Base-by-base conservation (phyloP, 2,113 vertebrate genomes). In the Pyrgilauda ruficollis region DNA sequence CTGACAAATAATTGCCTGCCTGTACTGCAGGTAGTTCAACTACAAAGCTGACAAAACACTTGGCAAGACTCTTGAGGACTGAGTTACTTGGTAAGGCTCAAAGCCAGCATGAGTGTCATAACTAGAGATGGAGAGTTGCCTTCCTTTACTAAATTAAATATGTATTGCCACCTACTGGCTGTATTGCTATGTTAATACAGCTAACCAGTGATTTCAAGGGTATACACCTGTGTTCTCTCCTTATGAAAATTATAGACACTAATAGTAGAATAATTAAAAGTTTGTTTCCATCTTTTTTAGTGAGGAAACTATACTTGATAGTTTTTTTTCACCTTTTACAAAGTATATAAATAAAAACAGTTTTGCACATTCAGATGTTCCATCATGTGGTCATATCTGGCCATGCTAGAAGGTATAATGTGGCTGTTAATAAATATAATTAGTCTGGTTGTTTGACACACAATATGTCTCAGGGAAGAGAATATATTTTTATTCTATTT, bases 141-240 rank as follows among this genome's bases (percentile, higher is more conserved):
- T 55, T 46, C 33, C 39, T 78, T 68, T 89, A 35, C 64, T 68
- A 93, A 84, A 64, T 86, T 94, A 81, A 95, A 82, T 43, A 79
- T 62, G 35, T 88, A 83, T 94, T 96, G 96, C 96, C 97, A 96
- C 66, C 97, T 97, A 62, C 61, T 93, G 96, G 91, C 41, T 61
- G 2, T 37, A 24, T 22, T 61, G 35, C 55, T 24, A 19, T 46
- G 62, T 58, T 58, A 77, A 24, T 37, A 11, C n/a, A 74, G n/a
- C 14, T 56, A 61, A 74, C 2, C 0, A 1, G 3, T 59, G 35
- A 55, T 84, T 78, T 84, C 55, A 63, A 41, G 52, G 2, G 2
- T n/a, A 41, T 46, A 41, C 4, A 68, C 17, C 13, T 77, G 6
- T 79, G 74, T 49, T 78, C 64, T 59, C 35, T 63, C 20, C n/a